Base-by-base conservation (phyloP, 2,888 invertebrate species). In the Chouioia cunea region DNA sequence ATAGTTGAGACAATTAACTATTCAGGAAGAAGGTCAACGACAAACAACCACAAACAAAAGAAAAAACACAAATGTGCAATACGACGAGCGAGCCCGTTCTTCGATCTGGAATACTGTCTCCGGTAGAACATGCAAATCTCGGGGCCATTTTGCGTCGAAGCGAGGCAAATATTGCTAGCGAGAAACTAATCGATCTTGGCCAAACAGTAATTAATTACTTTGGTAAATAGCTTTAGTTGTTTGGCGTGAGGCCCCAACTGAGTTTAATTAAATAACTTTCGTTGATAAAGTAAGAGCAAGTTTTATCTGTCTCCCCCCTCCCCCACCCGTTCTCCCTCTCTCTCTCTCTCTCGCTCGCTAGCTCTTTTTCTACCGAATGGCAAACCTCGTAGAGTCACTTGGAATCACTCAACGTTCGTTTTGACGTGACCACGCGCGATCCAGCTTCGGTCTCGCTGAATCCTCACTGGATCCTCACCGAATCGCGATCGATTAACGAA, bases 171-270 rank as follows among this genome's bases (percentile, higher is more conserved):
- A 73, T 67, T 67, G 53, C 53, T 50, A 52, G 22, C 60, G 56
- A 52, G 60, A 70, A 73, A 70, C 73, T 73, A 70, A 73, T 73
- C 70, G 73, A 70, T 73, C 67, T 73, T 73, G 67, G 60, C 67
- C 70, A 73, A 73, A 73, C 70, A 70, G 70, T 70, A 73, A 73
- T 73, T 73, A 73, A 73, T 73, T 73, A 73, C 73, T 73, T 70
- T 67, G 23, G 66, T 73, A 73, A 73, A 73, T 70, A 70, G 70
- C 67, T 73, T 73, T 70, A 70, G 70, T 68, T 73, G 70, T 73
- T 73, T 46, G 44, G 54, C n/a, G 43, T 4, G 43, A n/a, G 2
- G 46, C 36, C 18, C 22, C 57, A 20, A 56, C 62, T 54, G 67
- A 70, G 70, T 73, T 73, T 73, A 73, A 73, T 73, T 70, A 73